Evolutionary conservation across 2,797 vertebrate species (phyloP), one percentile per base, ranked within the genome.

Genomic region (Caiman crocodilus): DNA sequence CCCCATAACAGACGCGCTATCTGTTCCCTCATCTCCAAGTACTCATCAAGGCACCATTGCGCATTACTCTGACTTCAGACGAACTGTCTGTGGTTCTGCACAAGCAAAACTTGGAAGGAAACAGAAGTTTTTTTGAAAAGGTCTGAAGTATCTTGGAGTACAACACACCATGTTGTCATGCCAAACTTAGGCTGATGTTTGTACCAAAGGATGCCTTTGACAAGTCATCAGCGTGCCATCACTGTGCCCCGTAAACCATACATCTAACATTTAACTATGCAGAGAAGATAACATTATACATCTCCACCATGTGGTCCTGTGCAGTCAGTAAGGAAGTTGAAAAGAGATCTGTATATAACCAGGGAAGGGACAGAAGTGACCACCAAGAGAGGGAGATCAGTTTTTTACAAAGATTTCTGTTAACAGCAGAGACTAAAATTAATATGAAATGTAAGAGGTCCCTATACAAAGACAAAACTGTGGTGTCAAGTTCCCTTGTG

Each of bases 251-350:
- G 28, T 7, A 63, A 0, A 0, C 42, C 18, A 32, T 56, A 76
- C 59, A 50, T 50, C 42, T 50, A 50, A 50, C 42, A 50, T 11
- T 50, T 50, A 50, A 50, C 42, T 50, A 50, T 50, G 42, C 42
- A 50, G 9, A 50, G 42, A 87, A 87, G 64, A 56, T 11, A 73
- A 92, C 42, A 93, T 64, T 82, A 73, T 63, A 63, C 11, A 7
- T 71, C 65, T 30, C 74, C 60, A 93, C 61, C 42, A 59, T 90
- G 81, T 77, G 84, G 80, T 89, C 89, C 71, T 42, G 76, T 83
- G 58, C 79, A 20, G 42, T 84, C 32, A 57, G 12, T 25, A 5
- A 3, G 18, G 65, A 21, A 71, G 23, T 1, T 74, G 13, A 92
- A 59, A 71, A 23, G 32, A 71, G 69, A 25, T 32, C 32, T 71